These are phyloP conservation scores for Oreotrochilus melanogaster DNA, from an alignment of 2,113 vertebrate genomes.

Conservation along the genomic window DNA sequence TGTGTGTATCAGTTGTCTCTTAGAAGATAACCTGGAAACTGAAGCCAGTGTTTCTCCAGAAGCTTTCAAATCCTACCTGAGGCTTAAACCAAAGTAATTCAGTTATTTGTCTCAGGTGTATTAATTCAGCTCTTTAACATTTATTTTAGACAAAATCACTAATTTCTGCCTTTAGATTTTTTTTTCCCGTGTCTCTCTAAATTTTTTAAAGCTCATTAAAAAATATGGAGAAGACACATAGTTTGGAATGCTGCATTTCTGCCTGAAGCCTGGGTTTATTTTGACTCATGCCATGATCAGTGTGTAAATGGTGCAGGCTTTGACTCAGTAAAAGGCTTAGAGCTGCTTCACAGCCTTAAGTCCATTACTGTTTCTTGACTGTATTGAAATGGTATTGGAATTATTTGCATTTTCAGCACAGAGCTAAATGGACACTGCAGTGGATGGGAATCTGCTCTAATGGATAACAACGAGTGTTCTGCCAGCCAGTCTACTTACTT, in stretches of 20 bases:
- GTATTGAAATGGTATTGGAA: background rate
- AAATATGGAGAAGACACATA: background rate
- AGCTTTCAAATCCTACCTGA: background rate
- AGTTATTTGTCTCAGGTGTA: background rate
- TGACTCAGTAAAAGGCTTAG: background rate
- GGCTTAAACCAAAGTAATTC: background rate
- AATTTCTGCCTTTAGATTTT: background rate
- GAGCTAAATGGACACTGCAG: background rate
- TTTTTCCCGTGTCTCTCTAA: background rate
- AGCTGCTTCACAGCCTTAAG: background rate
- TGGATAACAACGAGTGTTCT: background rate
- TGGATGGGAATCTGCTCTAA: background rate
- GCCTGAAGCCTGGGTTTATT: conserved; percentile 41
- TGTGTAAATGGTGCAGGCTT: conserved; percentile 32
- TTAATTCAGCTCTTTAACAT: background rate
- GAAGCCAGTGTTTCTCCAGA: background rate
- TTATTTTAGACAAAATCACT: background rate
- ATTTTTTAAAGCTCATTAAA: conserved; percentile 31
- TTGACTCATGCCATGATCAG: background rate
- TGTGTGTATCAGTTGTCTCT: background rate
- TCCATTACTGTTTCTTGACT: background rate
- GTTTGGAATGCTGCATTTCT: conserved; percentile 24
- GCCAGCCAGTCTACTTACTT: background rate
- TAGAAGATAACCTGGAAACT: background rate
- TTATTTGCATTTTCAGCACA: conserved; percentile 11